Evolutionary conservation across 2,797 vertebrate genomes (phyloP).

Genomic region (Anomalospiza imberbis): DNA sequence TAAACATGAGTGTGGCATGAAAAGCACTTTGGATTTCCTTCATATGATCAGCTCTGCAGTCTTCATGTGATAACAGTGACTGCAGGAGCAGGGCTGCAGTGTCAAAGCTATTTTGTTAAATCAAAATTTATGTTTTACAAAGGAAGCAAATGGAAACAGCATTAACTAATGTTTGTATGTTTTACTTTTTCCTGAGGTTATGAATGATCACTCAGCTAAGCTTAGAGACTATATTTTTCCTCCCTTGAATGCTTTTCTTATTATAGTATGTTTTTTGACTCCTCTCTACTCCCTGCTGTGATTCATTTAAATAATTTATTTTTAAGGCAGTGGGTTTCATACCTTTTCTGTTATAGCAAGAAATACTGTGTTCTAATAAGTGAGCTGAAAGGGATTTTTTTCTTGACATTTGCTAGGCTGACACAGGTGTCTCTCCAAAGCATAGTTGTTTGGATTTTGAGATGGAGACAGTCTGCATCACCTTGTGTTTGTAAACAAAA

Average conservation of each 20-base stretch:
- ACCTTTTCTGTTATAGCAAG: background rate
- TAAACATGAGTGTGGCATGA: background rate
- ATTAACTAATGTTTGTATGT: background rate
- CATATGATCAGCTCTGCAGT: background rate
- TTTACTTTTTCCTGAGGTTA: background rate
- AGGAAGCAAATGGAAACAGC: background rate
- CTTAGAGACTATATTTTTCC: background rate
- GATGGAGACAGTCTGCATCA: background rate
- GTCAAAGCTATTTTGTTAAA: background rate
- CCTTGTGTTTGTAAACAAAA: background rate
- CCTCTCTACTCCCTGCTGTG: background rate
- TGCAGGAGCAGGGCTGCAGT: background rate
- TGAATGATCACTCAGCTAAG: background rate
- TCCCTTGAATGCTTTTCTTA: background rate
- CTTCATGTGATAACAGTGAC: background rate
- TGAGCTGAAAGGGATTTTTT: background rate
- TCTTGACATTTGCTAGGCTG: background rate
- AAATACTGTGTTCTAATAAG: background rate
- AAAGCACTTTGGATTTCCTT: background rate
- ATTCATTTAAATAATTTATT: background rate
- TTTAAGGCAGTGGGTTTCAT: background rate
- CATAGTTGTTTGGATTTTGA: background rate
- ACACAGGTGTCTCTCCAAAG: background rate
- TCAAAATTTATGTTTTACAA: background rate
- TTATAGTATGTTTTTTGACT: background rate